Evolutionary conservation across 2,888 invertebrate genomes (phyloP).

Genomic region (Rotaria macrura): DNA sequence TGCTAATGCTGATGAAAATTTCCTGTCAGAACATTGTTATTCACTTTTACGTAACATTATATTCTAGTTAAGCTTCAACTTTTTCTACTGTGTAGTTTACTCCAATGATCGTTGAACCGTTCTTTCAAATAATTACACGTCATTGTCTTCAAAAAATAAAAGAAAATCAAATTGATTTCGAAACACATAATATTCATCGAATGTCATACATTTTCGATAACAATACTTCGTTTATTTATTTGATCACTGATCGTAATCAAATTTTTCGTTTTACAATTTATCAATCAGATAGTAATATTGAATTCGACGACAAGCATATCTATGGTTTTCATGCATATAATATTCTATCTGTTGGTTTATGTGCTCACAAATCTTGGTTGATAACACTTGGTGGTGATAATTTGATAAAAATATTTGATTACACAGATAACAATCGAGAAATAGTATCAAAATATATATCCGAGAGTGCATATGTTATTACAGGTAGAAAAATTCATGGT

Average conservation of each 20-base stretch:
- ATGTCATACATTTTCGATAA: background rate
- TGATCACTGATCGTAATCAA: background rate
- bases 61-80: background rate
- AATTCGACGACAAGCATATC: background rate
- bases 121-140: background rate
- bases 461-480: background rate
- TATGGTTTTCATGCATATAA: background rate
- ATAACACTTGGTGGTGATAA: background rate
- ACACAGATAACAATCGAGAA: background rate
- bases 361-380: slow-evolving; percentile 10
- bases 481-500: background rate
- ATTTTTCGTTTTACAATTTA: background rate
- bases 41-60: no score
- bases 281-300: background rate
- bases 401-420: background rate
- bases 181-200: background rate
- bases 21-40: no score
- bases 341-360: background rate
- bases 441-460: background rate
- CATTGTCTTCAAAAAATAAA: background rate
- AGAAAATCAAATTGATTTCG: background rate
- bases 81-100: background rate
- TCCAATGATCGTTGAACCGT: background rate
- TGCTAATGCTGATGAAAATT: no score
- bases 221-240: background rate